Conservation (phyloP, 2,888 invertebrate species). For the Phrixothrix hirtus region DNA sequence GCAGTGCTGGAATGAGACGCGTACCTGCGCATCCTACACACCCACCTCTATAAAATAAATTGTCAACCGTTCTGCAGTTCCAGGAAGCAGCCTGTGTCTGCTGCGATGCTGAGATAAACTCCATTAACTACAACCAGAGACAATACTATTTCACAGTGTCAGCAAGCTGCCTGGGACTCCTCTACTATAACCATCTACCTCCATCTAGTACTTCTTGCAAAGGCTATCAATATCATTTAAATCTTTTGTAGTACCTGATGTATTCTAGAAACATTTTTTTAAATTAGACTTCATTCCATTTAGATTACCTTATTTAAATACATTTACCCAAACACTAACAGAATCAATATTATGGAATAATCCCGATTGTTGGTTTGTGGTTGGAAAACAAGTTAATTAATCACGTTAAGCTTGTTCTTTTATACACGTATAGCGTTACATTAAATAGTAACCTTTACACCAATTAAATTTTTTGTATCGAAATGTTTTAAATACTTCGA, state of each 20-base stretch:
- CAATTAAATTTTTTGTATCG: background rate
- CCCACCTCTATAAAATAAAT: conserved; percentile 56
- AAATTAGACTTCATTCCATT: background rate
- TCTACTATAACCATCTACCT: conserved; percentile 19
- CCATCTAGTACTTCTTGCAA: conserved; percentile 10
- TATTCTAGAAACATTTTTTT: background rate
- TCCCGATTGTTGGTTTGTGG: conserved; percentile 23
- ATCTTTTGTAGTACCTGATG: no score
- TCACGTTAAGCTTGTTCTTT: conserved; percentile 3
- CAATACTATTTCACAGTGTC: conserved; percentile 59
- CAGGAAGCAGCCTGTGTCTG: conserved; percentile 55
- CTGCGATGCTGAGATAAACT: conserved; percentile 56
- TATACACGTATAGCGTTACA: background rate
- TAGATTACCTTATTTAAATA: background rate
- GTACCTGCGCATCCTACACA: conserved; percentile 47
- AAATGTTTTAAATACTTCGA: no score
- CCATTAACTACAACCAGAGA: conserved; percentile 58
- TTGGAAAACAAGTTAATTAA: conserved; percentile 30
- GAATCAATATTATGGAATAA: conserved; percentile 20
- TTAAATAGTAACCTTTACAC: background rate
- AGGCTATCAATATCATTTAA: conserved; percentile 11
- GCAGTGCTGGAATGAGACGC: conserved; percentile 37
- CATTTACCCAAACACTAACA: no score
- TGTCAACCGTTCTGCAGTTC: conserved; percentile 57
- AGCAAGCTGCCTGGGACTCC: conserved; percentile 38